These are phyloP conservation scores for Adela reaumurella DNA, from an alignment of 2,888 invertebrate species.

Conservation along the genomic window DNA sequence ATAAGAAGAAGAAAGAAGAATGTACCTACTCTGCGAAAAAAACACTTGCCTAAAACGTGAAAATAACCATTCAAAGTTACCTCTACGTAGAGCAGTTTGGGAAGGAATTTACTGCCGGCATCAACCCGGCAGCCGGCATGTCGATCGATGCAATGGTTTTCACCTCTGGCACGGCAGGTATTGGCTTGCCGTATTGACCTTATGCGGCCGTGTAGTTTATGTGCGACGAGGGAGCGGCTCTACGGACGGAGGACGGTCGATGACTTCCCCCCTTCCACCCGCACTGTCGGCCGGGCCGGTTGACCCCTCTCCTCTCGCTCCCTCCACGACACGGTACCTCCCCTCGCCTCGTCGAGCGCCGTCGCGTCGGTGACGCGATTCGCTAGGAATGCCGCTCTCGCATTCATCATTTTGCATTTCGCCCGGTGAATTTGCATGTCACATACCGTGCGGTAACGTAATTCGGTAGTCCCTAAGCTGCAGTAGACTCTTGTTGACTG, in stretches of 20 bases:
- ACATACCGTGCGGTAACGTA: too few relatives aligned
- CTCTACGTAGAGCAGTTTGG: too few relatives aligned
- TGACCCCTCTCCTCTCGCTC: conserved; percentile 7
- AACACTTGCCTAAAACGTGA: too few relatives aligned
- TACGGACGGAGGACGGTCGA: conserved; percentile 51
- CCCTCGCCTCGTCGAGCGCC: too few relatives aligned
- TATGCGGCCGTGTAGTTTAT: conserved; percentile 51
- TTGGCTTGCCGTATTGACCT: conserved; percentile 31
- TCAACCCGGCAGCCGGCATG: too few relatives aligned
- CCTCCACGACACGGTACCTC: conserved; percentile 12
- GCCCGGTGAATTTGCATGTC: neutral
- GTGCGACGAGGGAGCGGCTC: conserved; percentile 24
- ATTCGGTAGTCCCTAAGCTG: too few relatives aligned
- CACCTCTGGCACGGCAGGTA: neutral
- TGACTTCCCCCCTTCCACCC: conserved; percentile 34
- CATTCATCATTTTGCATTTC: neutral
- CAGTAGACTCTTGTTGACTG: too few relatives aligned
- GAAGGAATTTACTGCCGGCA: neutral
- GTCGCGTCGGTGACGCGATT: neutral
- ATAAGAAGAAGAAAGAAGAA: too few relatives aligned
- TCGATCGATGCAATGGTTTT: neutral
- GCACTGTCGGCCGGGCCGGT: conserved; percentile 3
- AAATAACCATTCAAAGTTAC: too few relatives aligned
- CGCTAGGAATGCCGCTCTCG: conserved; percentile 37
- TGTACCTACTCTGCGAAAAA: too few relatives aligned